A percentile compares a stretch with the other conserved stretches of the same genome.
Conservation (phyloP, 2,113 vertebrate genomes). For the Sinocyclocheilus grahami region DNA sequence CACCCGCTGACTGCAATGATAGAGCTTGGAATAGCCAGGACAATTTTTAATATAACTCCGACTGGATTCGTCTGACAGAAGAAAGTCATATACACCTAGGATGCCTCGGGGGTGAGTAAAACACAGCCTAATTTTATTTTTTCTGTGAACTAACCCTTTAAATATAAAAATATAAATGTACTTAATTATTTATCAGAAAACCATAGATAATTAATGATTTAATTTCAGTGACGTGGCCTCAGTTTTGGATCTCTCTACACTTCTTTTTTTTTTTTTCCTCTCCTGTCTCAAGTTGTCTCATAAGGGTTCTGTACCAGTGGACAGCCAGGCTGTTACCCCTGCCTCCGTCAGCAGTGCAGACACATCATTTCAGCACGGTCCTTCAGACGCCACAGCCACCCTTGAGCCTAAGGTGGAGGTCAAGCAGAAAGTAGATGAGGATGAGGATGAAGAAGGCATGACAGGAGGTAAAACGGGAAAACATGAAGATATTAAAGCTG, state of each 20-base stretch:
- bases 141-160: too few relatives aligned
- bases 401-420: conserved; percentile 85
- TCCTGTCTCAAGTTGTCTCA: conserved; percentile 83
- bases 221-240: not conserved
- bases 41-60: too few relatives aligned
- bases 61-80: too few relatives aligned
- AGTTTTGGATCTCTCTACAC: not conserved
- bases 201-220: too few relatives aligned
- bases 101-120: too few relatives aligned
- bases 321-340: conserved; percentile 89
- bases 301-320: conserved; percentile 83
- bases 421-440: conserved; percentile 83
- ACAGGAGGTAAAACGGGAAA: conserved; percentile 76
- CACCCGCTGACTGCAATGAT: too few relatives aligned
- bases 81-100: too few relatives aligned
- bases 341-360: conserved; percentile 93
- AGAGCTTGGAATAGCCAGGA: too few relatives aligned
- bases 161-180: too few relatives aligned
- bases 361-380: conserved; percentile 84
- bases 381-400: conserved; percentile 77
- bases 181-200: too few relatives aligned
- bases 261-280: not conserved
- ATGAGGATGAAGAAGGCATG: conserved; percentile 78
- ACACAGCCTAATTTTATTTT: too few relatives aligned
- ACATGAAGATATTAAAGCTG: conserved; percentile 78